phyloP scores from a whole-genome alignment of 2,888 invertebrate genomes.

The Phania funesta region DNA sequence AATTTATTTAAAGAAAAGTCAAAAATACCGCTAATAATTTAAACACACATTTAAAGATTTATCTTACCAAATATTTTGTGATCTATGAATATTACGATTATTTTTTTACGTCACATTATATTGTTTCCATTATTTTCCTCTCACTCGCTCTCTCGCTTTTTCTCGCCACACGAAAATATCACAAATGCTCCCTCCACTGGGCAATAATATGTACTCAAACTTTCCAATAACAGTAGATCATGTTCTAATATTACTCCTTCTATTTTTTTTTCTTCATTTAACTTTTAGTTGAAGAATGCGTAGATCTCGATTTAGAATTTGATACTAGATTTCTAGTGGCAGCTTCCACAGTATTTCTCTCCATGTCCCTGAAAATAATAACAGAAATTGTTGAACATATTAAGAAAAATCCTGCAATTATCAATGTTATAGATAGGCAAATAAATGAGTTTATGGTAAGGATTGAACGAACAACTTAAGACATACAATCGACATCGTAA shows the following conservation, averaged over 20 bases:
- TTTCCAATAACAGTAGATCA: neutral
- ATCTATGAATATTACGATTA: slow-evolving; percentile 6
- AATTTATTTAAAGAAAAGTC: too few species aligned
- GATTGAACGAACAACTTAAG: slow-evolving; percentile 10
- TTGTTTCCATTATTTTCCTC: neutral
- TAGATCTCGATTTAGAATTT: slow-evolving; percentile 75
- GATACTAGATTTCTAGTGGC: slow-evolving; percentile 78
- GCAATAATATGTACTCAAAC: neutral
- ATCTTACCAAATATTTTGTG: neutral
- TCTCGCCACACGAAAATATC: too few species aligned
- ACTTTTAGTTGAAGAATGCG: slow-evolving; percentile 74
- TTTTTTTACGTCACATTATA: neutral
- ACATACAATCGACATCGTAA: neutral
- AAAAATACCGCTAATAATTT: too few species aligned
- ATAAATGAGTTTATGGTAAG: slow-evolving; percentile 78
- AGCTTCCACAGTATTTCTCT: slow-evolving; percentile 79
- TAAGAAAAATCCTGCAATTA: slow-evolving; percentile 78
- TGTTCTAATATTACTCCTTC: slow-evolving; percentile 14
- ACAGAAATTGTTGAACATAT: slow-evolving; percentile 78
- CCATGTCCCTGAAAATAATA: slow-evolving; percentile 78
- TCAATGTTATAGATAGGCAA: slow-evolving; percentile 78
- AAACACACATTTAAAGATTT: too few species aligned
- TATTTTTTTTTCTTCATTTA: slow-evolving; percentile 65
- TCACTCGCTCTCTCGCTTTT: neutral
- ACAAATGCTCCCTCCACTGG: neutral